These are phyloP conservation scores for Pheosia gnoma DNA, from an alignment of 2,888 invertebrate species.

Conservation along the genomic window DNA sequence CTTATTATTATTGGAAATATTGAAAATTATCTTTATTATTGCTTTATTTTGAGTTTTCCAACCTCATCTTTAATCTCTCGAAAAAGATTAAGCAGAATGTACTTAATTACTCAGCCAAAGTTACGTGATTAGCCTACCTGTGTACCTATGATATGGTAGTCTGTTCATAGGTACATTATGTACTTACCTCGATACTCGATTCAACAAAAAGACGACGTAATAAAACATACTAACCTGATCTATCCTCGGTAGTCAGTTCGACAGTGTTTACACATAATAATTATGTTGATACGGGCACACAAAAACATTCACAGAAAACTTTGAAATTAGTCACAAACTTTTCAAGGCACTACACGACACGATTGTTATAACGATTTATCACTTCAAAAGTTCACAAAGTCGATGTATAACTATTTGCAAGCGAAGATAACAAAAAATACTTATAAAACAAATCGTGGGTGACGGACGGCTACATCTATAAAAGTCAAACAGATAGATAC, in stretches of 20 bases:
- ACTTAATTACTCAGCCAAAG: constrained; percentile 34
- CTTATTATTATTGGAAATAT: too few relatives aligned
- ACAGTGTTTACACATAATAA: constrained; percentile 20
- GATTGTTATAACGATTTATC: constrained; percentile 24
- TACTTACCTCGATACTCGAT: neutral
- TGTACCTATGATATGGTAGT: constrained; percentile 31
- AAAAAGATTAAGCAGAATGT: constrained; percentile 11
- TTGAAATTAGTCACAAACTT: constrained; percentile 66
- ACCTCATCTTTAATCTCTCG: neutral
- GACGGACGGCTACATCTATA: neutral
- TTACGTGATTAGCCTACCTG: constrained; percentile 31
- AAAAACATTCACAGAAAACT: constrained; percentile 49
- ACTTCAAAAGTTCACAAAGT: constrained; percentile 44
- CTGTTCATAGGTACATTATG: constrained; percentile 6
- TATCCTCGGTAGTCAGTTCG: constrained; percentile 12
- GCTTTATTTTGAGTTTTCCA: too few relatives aligned
- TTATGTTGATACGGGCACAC: constrained; percentile 21
- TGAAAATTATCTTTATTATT: too few relatives aligned
- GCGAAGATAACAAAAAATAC: neutral
- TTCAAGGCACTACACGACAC: constrained; percentile 58
- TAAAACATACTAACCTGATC: constrained; percentile 24
- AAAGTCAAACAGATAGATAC: neutral
- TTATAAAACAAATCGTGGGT: neutral
- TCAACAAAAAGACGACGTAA: neutral
- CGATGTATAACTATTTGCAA: neutral